These are phyloP conservation scores for Drosophila paulistorum DNA, from an alignment of 1,140 invertebrate genomes.

Conservation along the genomic window DNA sequence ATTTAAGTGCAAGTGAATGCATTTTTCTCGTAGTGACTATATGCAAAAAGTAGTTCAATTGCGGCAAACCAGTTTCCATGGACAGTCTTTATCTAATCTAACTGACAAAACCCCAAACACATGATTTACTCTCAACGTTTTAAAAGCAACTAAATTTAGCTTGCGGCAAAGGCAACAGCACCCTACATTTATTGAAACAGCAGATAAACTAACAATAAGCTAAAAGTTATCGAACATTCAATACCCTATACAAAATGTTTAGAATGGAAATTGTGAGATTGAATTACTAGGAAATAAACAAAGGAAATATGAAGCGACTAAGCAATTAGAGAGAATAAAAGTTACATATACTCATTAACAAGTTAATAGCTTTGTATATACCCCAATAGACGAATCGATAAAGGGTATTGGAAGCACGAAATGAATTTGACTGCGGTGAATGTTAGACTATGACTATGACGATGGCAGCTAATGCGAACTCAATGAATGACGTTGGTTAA, in stretches of 20 bases:
- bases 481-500: conserved; percentile 13
- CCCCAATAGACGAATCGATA: neutral
- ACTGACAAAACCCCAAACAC: neutral
- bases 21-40: conserved; percentile 1
- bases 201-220: conserved; percentile 43
- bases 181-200: conserved; percentile 38
- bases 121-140: conserved; percentile 12
- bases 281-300: too few species aligned
- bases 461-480: conserved; percentile 13
- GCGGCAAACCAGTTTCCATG: conserved; percentile 12
- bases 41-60: conserved; percentile 6
- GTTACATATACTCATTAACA: too few species aligned
- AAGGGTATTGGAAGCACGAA: neutral
- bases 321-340: too few species aligned
- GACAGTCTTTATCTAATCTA: conserved; percentile 43
- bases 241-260: neutral
- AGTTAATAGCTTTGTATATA: neutral
- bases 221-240: neutral
- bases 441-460: conserved; percentile 20
- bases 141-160: conserved; percentile 21
- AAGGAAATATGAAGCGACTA: too few species aligned
- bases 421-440: conserved; percentile 5
- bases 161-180: conserved; percentile 17
- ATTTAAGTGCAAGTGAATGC: neutral
- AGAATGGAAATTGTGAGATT: too few species aligned